phyloP scores from a whole-genome alignment of 1,140 invertebrate species.

The Chymomyza costata region DNA sequence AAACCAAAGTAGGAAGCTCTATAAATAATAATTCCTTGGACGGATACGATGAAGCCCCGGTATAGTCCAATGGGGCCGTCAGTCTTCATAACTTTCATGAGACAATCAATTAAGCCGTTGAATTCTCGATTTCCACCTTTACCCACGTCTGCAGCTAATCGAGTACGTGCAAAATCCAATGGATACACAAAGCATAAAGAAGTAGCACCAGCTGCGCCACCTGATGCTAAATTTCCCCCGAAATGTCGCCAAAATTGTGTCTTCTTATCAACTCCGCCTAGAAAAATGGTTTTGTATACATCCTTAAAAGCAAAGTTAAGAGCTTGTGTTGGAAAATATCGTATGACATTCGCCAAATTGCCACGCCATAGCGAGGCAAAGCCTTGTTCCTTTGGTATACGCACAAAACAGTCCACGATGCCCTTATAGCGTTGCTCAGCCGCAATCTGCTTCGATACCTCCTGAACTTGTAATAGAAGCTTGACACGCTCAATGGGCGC shows the following conservation, averaged over 20 bases:
- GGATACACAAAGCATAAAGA: slow-evolving; percentile 96
- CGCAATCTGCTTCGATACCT: slow-evolving; percentile 87
- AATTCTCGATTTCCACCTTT: slow-evolving; percentile 89
- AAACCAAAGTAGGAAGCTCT: slow-evolving; percentile 95
- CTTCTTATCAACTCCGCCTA: slow-evolving; percentile 85
- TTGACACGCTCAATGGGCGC: slow-evolving; percentile 96
- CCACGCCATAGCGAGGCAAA: slow-evolving; percentile 92
- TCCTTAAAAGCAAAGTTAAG: slow-evolving; percentile 97
- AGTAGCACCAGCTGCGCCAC: slow-evolving; percentile 93
- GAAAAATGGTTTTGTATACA: slow-evolving; percentile 82
- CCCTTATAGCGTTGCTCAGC: slow-evolving; percentile 88
- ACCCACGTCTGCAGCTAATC: slow-evolving; percentile 87
- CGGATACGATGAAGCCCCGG: slow-evolving; percentile 93
- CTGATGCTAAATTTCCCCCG: slow-evolving; percentile 91
- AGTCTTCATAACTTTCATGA: slow-evolving; percentile 88
- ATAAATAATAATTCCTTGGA: slow-evolving; percentile 91
- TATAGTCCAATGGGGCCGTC: slow-evolving; percentile 92
- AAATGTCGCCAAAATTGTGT: slow-evolving; percentile 91
- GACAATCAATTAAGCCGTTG: slow-evolving; percentile 88
- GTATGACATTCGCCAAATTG: slow-evolving; percentile 93
- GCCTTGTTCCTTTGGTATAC: slow-evolving; percentile 90
- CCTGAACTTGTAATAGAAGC: slow-evolving; percentile 91
- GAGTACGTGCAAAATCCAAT: slow-evolving; percentile 93
- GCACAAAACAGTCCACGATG: slow-evolving; percentile 75
- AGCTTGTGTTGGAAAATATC: slow-evolving; percentile 97